Evolutionary conservation across 2,797 vertebrate genomes (phyloP).

Genomic region (Enteromius afrohamiltoni): DNA sequence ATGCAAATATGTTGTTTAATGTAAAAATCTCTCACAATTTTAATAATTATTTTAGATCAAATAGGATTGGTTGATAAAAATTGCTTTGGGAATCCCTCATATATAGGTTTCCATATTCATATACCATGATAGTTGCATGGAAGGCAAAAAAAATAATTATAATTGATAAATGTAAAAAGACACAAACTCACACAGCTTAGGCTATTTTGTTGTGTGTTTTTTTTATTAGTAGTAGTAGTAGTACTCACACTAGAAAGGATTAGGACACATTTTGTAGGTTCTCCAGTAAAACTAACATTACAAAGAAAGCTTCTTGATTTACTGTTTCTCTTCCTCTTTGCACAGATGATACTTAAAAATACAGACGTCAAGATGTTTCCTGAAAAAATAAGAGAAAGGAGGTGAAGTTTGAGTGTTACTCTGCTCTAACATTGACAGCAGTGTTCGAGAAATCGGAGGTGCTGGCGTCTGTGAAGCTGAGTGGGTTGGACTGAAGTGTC

Average conservation of each 20-base stretch:
- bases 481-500: conserved; percentile 12
- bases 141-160: too few relatives aligned
- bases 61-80: neutral
- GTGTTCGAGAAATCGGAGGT: neutral
- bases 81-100: neutral
- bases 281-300: neutral
- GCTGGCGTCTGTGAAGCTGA: neutral
- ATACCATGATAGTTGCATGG: too few relatives aligned
- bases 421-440: neutral
- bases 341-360: conserved; percentile 6
- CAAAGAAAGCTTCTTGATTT: neutral
- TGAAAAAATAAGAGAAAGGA: neutral
- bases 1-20: neutral
- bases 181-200: neutral
- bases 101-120: neutral
- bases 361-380: conserved; percentile 11
- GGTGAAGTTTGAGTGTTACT: neutral
- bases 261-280: neutral
- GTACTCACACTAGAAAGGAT: neutral
- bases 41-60: neutral
- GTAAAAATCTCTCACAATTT: neutral
- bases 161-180: neutral
- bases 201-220: neutral
- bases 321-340: conserved; percentile 34
- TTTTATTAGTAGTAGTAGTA: neutral